Evolutionary conservation across 2,113 vertebrate genomes (phyloP).

Genomic region (Zosterops japonicus): DNA sequence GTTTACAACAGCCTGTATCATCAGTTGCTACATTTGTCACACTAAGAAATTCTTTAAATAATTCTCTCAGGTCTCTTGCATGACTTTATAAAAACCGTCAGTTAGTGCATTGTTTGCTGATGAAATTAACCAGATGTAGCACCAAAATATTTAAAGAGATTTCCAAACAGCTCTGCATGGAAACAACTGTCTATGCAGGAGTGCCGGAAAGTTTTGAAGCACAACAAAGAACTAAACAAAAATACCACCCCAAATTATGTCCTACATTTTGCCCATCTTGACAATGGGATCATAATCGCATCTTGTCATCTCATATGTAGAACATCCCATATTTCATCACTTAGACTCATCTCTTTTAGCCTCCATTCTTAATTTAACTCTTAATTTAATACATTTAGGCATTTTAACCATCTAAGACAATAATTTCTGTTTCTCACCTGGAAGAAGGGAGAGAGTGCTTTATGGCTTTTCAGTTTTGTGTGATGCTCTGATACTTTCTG

Average conservation of each 20-base stretch:
- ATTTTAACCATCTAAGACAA: background rate
- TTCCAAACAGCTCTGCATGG: background rate
- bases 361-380: background rate
- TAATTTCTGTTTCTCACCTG: background rate
- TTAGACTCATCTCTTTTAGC: background rate
- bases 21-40: background rate
- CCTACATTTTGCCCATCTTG: background rate
- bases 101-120: background rate
- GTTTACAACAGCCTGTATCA: background rate
- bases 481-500: background rate
- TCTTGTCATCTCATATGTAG: rapidly evolving
- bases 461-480: background rate
- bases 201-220: background rate
- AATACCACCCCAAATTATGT: background rate
- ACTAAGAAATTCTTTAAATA: background rate
- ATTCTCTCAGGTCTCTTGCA: background rate
- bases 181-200: background rate
- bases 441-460: background rate
- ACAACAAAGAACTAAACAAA: background rate
- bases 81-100: background rate
- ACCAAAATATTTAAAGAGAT: background rate
- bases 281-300: rapidly evolving
- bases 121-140: background rate
- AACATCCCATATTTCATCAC: background rate
- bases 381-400: background rate